Evolutionary conservation across 2,113 vertebrate species (phyloP).

Genomic region (Equus przewalskii): DNA sequence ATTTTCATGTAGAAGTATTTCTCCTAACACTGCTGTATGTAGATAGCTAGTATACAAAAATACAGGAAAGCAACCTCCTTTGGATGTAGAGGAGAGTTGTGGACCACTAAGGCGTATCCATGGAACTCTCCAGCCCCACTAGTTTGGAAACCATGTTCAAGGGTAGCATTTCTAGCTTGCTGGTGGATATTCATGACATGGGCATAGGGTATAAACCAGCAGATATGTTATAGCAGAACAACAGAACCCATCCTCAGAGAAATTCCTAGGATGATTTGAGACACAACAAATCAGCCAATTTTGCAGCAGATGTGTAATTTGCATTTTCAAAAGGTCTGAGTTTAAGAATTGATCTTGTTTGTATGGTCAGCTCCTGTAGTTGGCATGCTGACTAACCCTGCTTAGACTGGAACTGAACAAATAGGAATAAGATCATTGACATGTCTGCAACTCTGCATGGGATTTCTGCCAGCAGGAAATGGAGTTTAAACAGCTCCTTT

Average conservation of each 20-base stretch:
- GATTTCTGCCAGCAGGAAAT: neutral
- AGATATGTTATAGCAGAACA: neutral
- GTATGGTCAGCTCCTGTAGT: neutral
- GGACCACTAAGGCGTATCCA: no score
- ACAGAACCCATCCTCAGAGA: neutral
- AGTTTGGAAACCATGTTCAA: neutral
- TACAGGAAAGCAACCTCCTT: neutral
- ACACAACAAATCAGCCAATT: neutral
- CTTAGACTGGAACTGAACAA: neutral
- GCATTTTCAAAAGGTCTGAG: neutral
- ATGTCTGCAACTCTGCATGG: neutral
- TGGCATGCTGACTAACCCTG: neutral
- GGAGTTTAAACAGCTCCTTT: neutral
- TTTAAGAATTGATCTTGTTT: neutral
- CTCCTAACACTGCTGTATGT: neutral
- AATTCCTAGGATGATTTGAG: neutral
- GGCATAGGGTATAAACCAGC: neutral
- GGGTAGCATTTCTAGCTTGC: neutral
- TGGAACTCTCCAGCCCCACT: neutral
- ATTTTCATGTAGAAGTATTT: neutral
- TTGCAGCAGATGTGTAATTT: constrained; percentile 8
- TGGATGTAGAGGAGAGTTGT: neutral
- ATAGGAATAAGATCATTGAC: neutral
- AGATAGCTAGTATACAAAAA: neutral
- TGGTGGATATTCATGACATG: neutral